Base-by-base conservation (phyloP, 2,888 invertebrate genomes). In the Ryuthela nishihirai region DNA sequence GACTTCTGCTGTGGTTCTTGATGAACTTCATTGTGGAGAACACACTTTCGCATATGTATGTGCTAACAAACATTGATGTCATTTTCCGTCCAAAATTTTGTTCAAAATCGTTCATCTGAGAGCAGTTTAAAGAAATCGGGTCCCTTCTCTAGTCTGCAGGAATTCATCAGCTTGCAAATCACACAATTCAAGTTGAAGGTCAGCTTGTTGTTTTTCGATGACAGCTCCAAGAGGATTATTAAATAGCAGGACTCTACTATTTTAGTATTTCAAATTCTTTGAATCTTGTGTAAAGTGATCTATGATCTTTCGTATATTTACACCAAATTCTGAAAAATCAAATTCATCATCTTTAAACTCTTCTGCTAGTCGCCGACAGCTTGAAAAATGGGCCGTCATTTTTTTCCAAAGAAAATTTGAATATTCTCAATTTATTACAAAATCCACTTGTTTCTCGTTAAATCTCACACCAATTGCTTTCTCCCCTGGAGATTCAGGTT, bases 61-160 rank as follows among this genome's bases (percentile, higher is more conserved):
- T 38, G 2, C 38, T 26, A n/a, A n/a, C 24, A 26, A 42, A 25
- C 42, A 21, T 42, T 42, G 42, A 42, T 24, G 26, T 42, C 24
- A 42, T 26, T 25, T 23, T 26, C 15, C 9, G 23, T 15, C 24
- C 6, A 42, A n/a, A 1, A 25, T 26, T 17, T 42, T 4, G 12
- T 9, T 39, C 18, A 20, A 18, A 9, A 39, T 39, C 5, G 15
- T 9, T 39, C 18, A 12, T 18, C 20, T 6, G 5, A 4, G 15
- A 5, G 21, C 4, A 39, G 21, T 39, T 6, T 39, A 9, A 39
- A 39, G 18, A 39, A 39, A 39, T 39, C 20, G 18, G 12, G 15
- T 20, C 7, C 39, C 39, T 39, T 39, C 15, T 21, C 18, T 39
- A 12, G 21, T 39, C 21, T 39, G 39, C 18, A 20, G 4, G 21